Conservation (phyloP, 2,113 vertebrate genomes). For the Hassar affinis region DNA sequence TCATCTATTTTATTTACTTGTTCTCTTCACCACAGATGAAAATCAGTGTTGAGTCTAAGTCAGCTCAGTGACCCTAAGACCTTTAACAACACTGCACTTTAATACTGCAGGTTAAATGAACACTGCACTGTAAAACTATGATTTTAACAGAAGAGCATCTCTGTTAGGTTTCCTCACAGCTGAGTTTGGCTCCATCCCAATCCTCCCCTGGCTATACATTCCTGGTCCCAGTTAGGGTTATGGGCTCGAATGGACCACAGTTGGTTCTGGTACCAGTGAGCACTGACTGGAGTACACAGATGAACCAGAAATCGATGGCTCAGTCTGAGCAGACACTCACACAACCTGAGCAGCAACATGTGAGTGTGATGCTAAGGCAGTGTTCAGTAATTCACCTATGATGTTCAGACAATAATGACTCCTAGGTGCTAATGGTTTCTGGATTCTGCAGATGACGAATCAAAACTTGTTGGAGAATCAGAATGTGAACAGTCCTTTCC, state of each 20-base stretch:
- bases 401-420: not conserved
- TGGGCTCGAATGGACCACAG: conserved; percentile 24
- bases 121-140: not conserved
- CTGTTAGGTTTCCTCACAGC: not conserved
- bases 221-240: conserved; percentile 39
- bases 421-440: not conserved
- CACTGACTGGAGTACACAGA: not conserved
- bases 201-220: not conserved
- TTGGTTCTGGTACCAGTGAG: conserved; percentile 34
- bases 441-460: not conserved
- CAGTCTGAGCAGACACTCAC: not conserved
- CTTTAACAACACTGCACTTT: not conserved
- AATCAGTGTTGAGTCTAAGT: not conserved
- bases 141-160: not conserved
- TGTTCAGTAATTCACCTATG: not conserved
- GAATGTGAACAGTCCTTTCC: conserved; percentile 13
- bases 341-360: not conserved
- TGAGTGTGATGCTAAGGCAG: not conserved
- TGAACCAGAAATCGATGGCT: conserved; percentile 1
- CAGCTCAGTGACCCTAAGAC: not conserved
- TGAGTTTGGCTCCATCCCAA: conserved; percentile 7
- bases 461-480: not conserved
- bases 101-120: not conserved
- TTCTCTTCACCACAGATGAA: not conserved
- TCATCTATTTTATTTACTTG: not conserved